Base-by-base conservation (phyloP, 1,140 invertebrate species). In the Drosophila insularis region DNA sequence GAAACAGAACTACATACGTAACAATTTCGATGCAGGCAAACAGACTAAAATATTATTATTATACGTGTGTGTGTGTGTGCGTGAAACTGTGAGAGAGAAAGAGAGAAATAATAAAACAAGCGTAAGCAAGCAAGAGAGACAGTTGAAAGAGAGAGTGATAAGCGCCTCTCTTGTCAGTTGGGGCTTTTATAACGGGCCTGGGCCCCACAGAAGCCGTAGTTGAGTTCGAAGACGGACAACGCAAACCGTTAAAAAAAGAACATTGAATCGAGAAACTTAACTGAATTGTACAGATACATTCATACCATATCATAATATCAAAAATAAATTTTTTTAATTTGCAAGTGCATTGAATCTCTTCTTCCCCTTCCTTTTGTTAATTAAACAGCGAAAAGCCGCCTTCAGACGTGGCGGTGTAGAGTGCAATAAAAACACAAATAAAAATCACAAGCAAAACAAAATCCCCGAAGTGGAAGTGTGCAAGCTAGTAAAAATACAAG, bases 1-100 rank as follows among this genome's bases (percentile, higher is more conserved):
- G 8, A 87, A 89, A 87, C 84, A 87, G 19, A 50, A 89, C 80
- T 80, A 87, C 82, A 84, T 87, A 87, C 82, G 82, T 87, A 87
- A 87, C 82, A 89, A 54, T 55, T 61, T 50, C 32, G 39, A 39
- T 61, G 59, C 79, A 81, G 17, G 60, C 71, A 68, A 67, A 61
- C 23, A 32, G 43, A 32, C 68, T 59, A 58, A 17, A 23, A 21
- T 50, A 50, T 50, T 54, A 46, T 68, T 37, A 32, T 46, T 55
- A 53, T 39, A 35, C n/a, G 31, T 46, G 27, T 71, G 74, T 58
- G 80, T 71, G 43, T 19, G 58, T 40, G 62, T 46, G 39, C 5
- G 27, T 27, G 27, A 5, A 27, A 27, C 5, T 27, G 63, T 53
- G 54, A 73, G 74, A 69, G 59, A 67, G 31, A 55, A 40, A 63